Conservation (phyloP, 2,113 vertebrate species). For the Empidonax traillii region DNA sequence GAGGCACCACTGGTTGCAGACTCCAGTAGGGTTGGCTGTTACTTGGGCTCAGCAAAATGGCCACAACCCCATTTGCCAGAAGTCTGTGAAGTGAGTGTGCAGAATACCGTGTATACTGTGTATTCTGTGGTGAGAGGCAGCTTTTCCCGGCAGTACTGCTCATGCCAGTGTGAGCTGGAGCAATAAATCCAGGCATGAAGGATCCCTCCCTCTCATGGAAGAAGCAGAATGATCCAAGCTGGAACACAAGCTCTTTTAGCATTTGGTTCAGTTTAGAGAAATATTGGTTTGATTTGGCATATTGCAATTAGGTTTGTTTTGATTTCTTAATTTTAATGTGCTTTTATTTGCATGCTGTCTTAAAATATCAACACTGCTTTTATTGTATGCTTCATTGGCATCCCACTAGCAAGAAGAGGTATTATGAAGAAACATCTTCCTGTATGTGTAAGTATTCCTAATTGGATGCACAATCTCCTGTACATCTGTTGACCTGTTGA, state of each 20-base stretch:
- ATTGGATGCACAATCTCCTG: not conserved
- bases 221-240: not conserved
- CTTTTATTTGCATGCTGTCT: not conserved
- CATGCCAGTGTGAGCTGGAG: rapidly evolving
- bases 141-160: not conserved
- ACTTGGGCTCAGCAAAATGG: not conserved
- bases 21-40: not conserved
- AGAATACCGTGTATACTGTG: not conserved
- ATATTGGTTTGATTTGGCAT: not conserved
- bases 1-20: not conserved
- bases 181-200: not conserved
- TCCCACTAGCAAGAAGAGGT: not conserved
- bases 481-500: not conserved
- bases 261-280: not conserved
- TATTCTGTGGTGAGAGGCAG: not conserved
- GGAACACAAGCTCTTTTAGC: not conserved
- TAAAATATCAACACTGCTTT: not conserved
- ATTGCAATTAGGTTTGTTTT: not conserved
- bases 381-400: not conserved
- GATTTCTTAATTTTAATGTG: not conserved
- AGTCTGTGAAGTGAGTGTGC: not conserved
- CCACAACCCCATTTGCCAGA: not conserved
- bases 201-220: not conserved
- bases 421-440: not conserved
- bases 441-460: not conserved